These are phyloP conservation scores for Timema cristinae DNA, from an alignment of 2,888 invertebrate species.

Conservation along the genomic window DNA sequence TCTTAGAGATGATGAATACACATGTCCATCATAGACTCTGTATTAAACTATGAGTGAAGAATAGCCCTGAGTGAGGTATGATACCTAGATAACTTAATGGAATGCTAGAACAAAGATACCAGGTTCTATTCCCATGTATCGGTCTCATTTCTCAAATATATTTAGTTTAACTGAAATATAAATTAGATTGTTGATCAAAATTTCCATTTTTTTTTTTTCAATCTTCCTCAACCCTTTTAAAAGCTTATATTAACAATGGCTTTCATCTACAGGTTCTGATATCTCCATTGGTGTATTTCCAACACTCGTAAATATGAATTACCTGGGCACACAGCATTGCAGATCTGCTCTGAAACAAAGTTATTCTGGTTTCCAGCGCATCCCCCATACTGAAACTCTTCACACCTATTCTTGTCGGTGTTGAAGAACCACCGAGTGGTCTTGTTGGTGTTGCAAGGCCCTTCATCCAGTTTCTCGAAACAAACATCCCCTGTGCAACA, in stretches of 20 bases:
- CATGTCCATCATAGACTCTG: no score
- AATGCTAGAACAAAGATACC: no score
- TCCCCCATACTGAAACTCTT: conserved; percentile 64
- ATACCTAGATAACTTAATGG: no score
- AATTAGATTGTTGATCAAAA: not conserved
- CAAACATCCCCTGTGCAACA: conserved; percentile 64
- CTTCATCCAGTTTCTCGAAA: conserved; percentile 66
- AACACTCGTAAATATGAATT: conserved; percentile 27
- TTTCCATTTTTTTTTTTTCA: not conserved
- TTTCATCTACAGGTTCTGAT: no score
- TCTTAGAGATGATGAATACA: no score
- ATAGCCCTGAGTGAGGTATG: no score
- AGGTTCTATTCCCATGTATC: no score
- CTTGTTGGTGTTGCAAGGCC: conserved; percentile 47
- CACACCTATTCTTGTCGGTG: conserved; percentile 70
- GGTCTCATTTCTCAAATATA: not conserved
- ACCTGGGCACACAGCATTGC: conserved; percentile 78
- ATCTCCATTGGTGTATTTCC: no score
- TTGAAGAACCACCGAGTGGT: conserved; percentile 69
- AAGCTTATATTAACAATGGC: no score
- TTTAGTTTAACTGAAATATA: not conserved
- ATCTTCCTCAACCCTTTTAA: no score
- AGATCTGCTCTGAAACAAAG: conserved; percentile 74
- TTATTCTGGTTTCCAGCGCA: conserved; percentile 81
- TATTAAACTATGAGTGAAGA: no score